Conservation (phyloP, 2,113 vertebrate species). For the Tiliqua scincoides region DNA sequence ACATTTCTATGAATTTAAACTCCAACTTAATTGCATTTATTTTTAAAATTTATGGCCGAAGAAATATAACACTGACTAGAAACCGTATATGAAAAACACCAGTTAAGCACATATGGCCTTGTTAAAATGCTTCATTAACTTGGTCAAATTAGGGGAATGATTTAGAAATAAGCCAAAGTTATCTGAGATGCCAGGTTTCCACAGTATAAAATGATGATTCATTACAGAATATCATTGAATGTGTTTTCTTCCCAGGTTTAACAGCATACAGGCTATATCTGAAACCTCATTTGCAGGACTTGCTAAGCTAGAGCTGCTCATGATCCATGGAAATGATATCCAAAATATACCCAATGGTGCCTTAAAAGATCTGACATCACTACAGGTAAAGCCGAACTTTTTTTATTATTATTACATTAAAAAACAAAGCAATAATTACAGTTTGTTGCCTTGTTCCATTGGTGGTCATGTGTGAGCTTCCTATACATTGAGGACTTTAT, state of each 20-base stretch:
- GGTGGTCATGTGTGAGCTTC: not conserved
- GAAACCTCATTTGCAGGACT: slow-evolving; percentile 83
- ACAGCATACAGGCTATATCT: slow-evolving; percentile 83
- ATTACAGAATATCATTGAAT: slow-evolving; percentile 11
- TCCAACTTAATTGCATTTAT: slow-evolving; percentile 8
- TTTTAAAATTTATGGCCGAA: slow-evolving; percentile 40
- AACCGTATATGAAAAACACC: slow-evolving; percentile 36
- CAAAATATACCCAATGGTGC: slow-evolving; percentile 81
- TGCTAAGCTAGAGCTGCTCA: slow-evolving; percentile 85
- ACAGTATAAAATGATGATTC: not conserved
- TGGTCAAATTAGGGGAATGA: slow-evolving; percentile 1
- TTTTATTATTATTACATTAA: not conserved
- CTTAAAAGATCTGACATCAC: slow-evolving; percentile 83
- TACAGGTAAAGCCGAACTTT: slow-evolving; percentile 82
- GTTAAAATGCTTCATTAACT: slow-evolving; percentile 36
- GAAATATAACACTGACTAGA: slow-evolving; percentile 41
- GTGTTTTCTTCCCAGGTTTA: slow-evolving; percentile 80
- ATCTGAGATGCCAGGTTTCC: slow-evolving; percentile 14
- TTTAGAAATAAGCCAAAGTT: not conserved
- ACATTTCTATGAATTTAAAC: slow-evolving; percentile 24
- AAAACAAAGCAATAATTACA: not conserved
- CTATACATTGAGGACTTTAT: not conserved
- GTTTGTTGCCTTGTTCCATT: not conserved
- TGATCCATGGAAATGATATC: slow-evolving; percentile 93
- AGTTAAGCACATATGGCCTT: not conserved